Conservation (phyloP, 1,140 invertebrate genomes). For the Oryctes rhinoceros region DNA sequence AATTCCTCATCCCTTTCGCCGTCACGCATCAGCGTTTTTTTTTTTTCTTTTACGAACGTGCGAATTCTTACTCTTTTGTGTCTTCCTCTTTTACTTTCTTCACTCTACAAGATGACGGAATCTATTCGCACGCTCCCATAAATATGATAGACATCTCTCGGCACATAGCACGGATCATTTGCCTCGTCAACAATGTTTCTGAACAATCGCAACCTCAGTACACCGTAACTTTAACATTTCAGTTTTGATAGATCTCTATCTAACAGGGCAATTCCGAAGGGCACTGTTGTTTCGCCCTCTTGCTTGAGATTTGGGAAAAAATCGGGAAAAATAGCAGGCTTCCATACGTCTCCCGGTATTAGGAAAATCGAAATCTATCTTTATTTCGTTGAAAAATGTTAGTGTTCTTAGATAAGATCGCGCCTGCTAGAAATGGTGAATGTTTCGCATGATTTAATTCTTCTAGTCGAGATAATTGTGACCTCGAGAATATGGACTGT, state of each 20-base stretch:
- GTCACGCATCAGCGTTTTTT: constrained; percentile 34
- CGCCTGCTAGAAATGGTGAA: not conserved
- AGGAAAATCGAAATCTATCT: constrained; percentile 4
- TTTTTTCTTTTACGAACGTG: constrained; percentile 25
- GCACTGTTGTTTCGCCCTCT: not conserved
- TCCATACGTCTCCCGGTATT: not conserved
- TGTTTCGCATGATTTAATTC: too few species aligned
- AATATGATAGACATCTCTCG: constrained; percentile 33
- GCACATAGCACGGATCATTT: constrained; percentile 26
- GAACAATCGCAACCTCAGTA: constrained; percentile 4
- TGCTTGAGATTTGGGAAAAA: not conserved
- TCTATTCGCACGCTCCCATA: not conserved
- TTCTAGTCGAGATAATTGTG: too few species aligned
- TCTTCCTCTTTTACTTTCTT: not conserved
- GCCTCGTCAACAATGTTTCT: constrained; percentile 24
- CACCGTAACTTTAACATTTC: constrained; percentile 13
- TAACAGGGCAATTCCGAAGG: constrained; percentile 6
- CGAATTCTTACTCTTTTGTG: not conserved
- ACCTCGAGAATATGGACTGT: too few species aligned
- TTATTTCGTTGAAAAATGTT: constrained; percentile 5
- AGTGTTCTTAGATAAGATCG: not conserved
- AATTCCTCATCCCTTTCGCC: constrained; percentile 30
- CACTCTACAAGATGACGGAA: not conserved
- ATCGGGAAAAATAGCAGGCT: constrained; percentile 18
- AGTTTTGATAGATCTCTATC: constrained; percentile 30